These are phyloP conservation scores for Drosophila percnosoma DNA, from an alignment of 2,888 invertebrate genomes.

Conservation along the genomic window DNA sequence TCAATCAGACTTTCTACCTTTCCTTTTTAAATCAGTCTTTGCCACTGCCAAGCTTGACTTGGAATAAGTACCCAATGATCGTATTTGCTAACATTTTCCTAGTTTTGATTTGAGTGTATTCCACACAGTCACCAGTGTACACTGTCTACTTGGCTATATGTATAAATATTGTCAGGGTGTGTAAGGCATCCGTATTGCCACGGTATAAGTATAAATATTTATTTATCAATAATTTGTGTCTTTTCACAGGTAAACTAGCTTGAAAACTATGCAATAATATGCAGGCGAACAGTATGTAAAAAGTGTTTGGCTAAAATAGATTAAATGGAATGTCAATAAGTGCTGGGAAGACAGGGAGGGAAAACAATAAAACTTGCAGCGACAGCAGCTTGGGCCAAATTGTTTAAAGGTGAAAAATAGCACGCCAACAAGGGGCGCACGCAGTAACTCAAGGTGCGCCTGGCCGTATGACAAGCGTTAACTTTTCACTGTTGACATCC, in stretches of 20 bases:
- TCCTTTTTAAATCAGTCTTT: not conserved
- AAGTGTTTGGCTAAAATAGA: slow-evolving; percentile 44
- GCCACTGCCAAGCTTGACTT: not conserved
- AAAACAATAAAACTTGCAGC: slow-evolving; percentile 45
- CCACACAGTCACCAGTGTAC: not conserved
- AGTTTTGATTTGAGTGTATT: not conserved
- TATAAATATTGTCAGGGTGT: too few species aligned
- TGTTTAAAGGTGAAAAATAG: slow-evolving; percentile 68
- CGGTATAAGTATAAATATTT: not conserved
- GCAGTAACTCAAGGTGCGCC: slow-evolving; percentile 33
- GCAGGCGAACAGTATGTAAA: slow-evolving; percentile 25
- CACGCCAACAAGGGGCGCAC: slow-evolving; percentile 24
- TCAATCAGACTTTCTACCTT: not conserved
- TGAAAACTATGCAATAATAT: slow-evolving; percentile 10
- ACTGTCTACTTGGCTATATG: not conserved
- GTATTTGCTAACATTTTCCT: not conserved
- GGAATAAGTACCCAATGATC: too few species aligned
- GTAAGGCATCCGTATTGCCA: not conserved
- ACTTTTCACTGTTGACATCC: slow-evolving; percentile 61
- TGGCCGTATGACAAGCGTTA: slow-evolving; percentile 60
- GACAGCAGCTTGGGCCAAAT: slow-evolving; percentile 41
- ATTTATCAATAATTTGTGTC: slow-evolving; percentile 10
- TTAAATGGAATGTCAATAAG: slow-evolving; percentile 56
- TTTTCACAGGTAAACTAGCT: slow-evolving; percentile 25
- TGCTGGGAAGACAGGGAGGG: slow-evolving; percentile 28